Base-by-base conservation (phyloP, 2,888 invertebrate species). In the Chironomus riparius region DNA sequence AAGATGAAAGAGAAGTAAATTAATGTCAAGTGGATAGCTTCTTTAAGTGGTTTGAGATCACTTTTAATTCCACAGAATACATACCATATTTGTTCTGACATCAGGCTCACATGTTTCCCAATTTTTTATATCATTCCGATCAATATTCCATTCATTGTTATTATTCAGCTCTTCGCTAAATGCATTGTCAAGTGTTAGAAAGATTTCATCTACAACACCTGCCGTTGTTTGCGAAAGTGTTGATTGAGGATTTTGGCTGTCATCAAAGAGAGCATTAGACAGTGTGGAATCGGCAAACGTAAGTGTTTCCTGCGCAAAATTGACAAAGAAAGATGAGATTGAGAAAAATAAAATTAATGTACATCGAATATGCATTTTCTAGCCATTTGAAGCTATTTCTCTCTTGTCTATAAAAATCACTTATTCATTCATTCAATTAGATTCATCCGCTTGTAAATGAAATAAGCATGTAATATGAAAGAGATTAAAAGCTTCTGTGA, bases 1-100 rank as follows among this genome's bases (percentile, higher is more conserved):
- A 5, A 21, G 65, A 65, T 21, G 65, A 65, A 65, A 4, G 22
- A 22, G 80, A 92, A 93, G 81, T 94, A 62, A 62, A 65, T 65
- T 65, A 65, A 65, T 65, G 65, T 65, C 65, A 65, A 65, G 65
- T 65, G 21, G 65, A 56, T 13, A 65, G 22, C 65, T 89, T 89
- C 47, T 87, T 87, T 47, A 88, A 78, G 91, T 91, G 77, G 91
- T 81, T 78, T 90, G 90, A 3, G 90, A 90, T 6, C 91, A 82
- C 10, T n/a, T 22, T 24, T 10, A 12, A 21, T 24, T 4, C 12
- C 24, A 79, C 81, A 48, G 78, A 82, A 80, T 70, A 81, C 81
- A 77, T 81, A 80, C 65, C 65, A 65, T 65, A 24, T 65, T 65
- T 65, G 65, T 65, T 12, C 65, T 21, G 21, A 21, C 12, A 65